A percentile compares a stretch with the other conserved stretches of the same genome.
These are phyloP conservation scores for Silurus asotus DNA, from an alignment of 2,113 vertebrate species.

Conservation along the genomic window DNA sequence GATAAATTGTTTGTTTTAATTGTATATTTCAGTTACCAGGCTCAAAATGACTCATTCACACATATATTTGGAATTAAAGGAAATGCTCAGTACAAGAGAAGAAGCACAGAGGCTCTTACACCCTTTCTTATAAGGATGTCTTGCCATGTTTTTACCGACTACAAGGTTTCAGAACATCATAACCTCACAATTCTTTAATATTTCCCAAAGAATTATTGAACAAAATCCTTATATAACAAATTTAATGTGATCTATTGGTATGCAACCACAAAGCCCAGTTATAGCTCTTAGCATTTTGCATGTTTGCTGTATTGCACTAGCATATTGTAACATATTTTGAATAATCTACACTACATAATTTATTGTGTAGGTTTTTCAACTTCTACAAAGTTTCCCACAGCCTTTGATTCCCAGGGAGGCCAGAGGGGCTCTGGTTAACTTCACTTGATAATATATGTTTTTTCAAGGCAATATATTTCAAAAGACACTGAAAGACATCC, in stretches of 20 bases:
- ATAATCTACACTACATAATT: neutral
- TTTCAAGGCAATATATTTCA: neutral
- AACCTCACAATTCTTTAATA: neutral
- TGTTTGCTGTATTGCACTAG: neutral
- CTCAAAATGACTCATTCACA: slow-evolving; percentile 26
- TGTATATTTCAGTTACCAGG: slow-evolving; percentile 38
- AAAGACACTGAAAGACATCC: neutral
- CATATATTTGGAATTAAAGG: slow-evolving; percentile 20
- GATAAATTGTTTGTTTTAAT: slow-evolving; percentile 15
- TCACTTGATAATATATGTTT: slow-evolving; percentile 1
- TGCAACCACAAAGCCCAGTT: neutral
- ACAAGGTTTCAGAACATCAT: neutral
- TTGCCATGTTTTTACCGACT: neutral
- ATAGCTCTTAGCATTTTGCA: too few relatives aligned
- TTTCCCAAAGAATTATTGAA: neutral
- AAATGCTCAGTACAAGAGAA: neutral
- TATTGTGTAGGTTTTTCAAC: slow-evolving; percentile 1
- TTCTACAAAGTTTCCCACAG: neutral
- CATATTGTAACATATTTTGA: neutral
- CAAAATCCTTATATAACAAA: neutral
- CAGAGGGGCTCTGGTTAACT: slow-evolving; percentile 17
- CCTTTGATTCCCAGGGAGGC: neutral
- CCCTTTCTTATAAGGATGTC: neutral
- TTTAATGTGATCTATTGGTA: neutral
- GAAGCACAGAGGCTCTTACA: slow-evolving; percentile 1